Evolutionary conservation across 2,888 invertebrate species (phyloP), one percentile per base, ranked within the genome.

Genomic region (Latheticus oryzae): DNA sequence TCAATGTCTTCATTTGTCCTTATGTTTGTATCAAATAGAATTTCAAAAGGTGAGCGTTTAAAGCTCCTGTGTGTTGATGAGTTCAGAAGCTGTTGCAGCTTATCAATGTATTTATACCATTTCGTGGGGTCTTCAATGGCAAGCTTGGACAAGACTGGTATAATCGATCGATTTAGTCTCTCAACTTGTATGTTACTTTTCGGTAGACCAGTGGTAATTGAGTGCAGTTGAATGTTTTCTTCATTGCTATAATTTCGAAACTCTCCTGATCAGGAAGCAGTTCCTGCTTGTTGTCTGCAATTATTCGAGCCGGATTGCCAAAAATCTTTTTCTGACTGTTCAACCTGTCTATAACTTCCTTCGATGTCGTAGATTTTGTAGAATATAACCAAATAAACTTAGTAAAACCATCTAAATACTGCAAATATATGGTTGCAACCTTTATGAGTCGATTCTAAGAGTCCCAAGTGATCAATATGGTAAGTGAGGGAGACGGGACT

Each of bases 171-270:
- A 45, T 73, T 65, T 1, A 73, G 57, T n/a, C 73, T 51, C 32
- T 75, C 72, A 1, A 72, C 72, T 51, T 76, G 75, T 0, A 76
- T 75, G 48, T 76, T 76, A 5, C 72, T 70, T 26, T 74, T 47
- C 5, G 77, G 73, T 2, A 76, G 60, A 2, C 76, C 66, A 1
- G 62, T 70, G 1, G 67, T 67, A 28, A 68, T 74, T 2, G 52
- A 24, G 1, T 69, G 54, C 48, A 74, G 73, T 26, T 70, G 50
- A 9, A 78, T 76, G 0, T 60, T 60, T 50, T 78, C 72, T 1
- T 65, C 65, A 8, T 65, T 19, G 58, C 76, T 76, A 56, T 75
- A 78, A 0, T 70, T 56, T 53, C 63, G 13, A 38, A 78, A 78
- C 1, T 68, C 70, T 5, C 67, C 42, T 1, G 74, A 68, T 0